These are phyloP conservation scores for Panulirus ornatus DNA, from an alignment of 1,140 invertebrate species.

Conservation along the genomic window DNA sequence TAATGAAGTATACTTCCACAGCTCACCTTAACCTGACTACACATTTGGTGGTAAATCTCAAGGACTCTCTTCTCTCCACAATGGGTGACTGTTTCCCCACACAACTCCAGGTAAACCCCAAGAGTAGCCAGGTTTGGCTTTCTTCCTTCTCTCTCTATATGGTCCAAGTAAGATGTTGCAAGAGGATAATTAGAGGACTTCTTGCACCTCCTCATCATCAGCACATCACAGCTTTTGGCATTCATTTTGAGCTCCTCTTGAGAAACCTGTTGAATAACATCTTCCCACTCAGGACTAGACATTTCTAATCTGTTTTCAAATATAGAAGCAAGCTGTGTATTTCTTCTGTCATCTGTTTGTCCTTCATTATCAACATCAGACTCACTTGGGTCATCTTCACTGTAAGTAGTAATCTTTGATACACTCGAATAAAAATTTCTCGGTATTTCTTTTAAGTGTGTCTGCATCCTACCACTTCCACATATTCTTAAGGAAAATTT, in stretches of 20 bases:
- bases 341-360: not conserved
- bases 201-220: slow-evolving; percentile 7
- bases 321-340: not conserved
- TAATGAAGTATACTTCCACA: no score
- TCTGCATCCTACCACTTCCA: not conserved
- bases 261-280: not conserved
- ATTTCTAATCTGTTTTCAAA: slow-evolving; percentile 15
- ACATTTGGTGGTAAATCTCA: slow-evolving; percentile 9
- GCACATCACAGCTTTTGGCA: slow-evolving; percentile 5
- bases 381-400: no score
- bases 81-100: not conserved
- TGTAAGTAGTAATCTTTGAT: not conserved
- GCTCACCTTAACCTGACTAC: slow-evolving; percentile 26
- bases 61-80: slow-evolving; percentile 31
- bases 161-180: slow-evolving; percentile 28
- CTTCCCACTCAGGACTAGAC: slow-evolving; percentile 31
- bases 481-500: not conserved
- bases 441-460: not conserved
- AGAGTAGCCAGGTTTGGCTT: slow-evolving; percentile 38
- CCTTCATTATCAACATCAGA: not conserved
- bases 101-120: slow-evolving; percentile 24
- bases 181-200: not conserved
- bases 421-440: not conserved
- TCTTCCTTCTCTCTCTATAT: not conserved
- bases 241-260: not conserved